These are phyloP conservation scores for Corythaeola cristata DNA, from an alignment of 2,113 vertebrate genomes.

Conservation along the genomic window DNA sequence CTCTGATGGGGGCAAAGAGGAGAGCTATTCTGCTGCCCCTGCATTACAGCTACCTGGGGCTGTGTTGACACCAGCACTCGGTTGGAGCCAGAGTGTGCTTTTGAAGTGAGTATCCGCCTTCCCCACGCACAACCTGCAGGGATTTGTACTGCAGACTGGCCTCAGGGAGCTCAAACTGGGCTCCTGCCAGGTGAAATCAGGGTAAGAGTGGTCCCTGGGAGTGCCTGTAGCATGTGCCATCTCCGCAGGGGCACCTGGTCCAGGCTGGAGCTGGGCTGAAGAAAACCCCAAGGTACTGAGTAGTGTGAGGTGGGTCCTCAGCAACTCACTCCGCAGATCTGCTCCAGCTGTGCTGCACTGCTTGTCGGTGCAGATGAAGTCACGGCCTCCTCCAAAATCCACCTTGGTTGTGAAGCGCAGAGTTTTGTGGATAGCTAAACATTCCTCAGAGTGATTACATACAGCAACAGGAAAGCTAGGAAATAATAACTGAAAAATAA, in stretches of 20 bases:
- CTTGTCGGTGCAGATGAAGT: neutral
- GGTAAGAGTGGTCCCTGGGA: neutral
- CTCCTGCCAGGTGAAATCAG: neutral
- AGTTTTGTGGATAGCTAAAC: neutral
- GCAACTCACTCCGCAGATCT: neutral
- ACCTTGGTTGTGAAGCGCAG: neutral
- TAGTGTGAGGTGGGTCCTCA: neutral
- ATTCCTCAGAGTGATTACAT: neutral
- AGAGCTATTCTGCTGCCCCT: neutral
- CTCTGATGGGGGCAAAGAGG: neutral
- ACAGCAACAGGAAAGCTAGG: neutral
- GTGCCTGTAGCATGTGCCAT: accelerated
- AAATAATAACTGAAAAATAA: neutral
- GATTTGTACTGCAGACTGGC: neutral
- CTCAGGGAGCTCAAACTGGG: neutral
- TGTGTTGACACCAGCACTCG: neutral
- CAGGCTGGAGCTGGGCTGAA: neutral
- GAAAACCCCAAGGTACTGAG: neutral
- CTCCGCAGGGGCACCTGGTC: neutral
- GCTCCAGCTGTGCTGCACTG: neutral
- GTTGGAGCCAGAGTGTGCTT: neutral
- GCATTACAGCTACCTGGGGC: neutral
- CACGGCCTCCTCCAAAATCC: neutral
- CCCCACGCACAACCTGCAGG: neutral
- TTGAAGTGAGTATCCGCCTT: neutral